Evolutionary conservation across 2,797 vertebrate genomes (phyloP), one percentile per base, ranked within the genome.

Genomic region (Semaprochilodus insignis): DNA sequence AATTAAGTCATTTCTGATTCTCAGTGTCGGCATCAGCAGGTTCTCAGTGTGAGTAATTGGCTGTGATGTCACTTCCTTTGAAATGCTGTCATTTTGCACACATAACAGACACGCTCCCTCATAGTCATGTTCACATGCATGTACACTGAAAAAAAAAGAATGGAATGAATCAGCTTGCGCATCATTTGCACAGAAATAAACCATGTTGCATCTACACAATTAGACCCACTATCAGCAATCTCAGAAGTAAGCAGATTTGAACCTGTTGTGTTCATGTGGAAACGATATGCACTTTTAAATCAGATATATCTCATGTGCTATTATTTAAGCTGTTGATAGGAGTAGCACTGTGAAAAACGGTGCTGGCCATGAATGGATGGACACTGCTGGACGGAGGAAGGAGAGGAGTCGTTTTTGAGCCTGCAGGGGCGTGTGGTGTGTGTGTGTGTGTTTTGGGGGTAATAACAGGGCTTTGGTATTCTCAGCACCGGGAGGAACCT

Each of bases 391-490:
- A 85, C 67, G 2, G 40, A 36, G 59, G 52, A 51, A 19, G 59
- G 44, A 36, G 36, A 59, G 63, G 23, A 78, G 21, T 14, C 40
- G 31, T 80, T 79, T 74, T 66, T 60, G 27, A 60, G 82, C 63
- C 73, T 76, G 72, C 27, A 84, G 73, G 81, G 65, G 27, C 78
- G 57, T 81, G 67, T 66, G 73, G 72, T 85, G 62, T 79, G 80
- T 31, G 55, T 77, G 65, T 63, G 23, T 36, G 74, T 85, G 71
- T 77, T 69, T 80, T 92, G 90, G 90, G 92, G 90, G 91, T 95
- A 95, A 95, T 95, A 92, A 94, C 92, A 95, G 93, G 93, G 91
- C 82, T 94, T 93, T 91, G 89, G 91, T 93, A 89, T 92, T 93
- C 90, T 83, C 89, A 90, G 93, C 31, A 57, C 88, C 83, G 89